Evolutionary conservation across 2,888 invertebrate species (phyloP).

Genomic region (Bimastos eiseni): DNA sequence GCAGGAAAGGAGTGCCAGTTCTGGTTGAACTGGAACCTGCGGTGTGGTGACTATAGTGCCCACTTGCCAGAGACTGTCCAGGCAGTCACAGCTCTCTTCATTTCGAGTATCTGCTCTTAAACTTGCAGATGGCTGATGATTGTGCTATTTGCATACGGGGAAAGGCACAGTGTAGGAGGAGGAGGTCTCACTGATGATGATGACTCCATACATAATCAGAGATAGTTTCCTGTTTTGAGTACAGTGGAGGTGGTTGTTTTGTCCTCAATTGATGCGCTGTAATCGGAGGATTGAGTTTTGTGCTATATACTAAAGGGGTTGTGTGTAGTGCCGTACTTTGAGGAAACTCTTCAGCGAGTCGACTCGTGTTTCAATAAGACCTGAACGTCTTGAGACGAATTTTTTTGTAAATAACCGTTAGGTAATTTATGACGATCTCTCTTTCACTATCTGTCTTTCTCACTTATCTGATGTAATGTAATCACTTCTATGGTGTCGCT

Average conservation of each 20-base stretch:
- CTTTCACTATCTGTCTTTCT: neutral
- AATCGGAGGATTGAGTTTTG: neutral
- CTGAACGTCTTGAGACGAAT: neutral
- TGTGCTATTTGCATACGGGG: neutral
- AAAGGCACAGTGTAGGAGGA: neutral
- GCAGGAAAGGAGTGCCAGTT: neutral
- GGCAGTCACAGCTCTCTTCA: conserved; percentile 18
- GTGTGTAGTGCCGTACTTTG: neutral
- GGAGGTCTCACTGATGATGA: too few species aligned
- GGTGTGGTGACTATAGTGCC: neutral
- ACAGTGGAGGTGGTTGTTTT: neutral
- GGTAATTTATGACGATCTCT: neutral
- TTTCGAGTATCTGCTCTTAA: conserved; percentile 3
- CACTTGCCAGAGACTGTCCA: conserved; percentile 10
- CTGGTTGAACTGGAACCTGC: neutral
- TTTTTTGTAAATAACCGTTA: neutral
- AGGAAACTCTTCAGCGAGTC: neutral
- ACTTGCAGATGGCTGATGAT: conserved; percentile 8
- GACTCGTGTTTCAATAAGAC: neutral
- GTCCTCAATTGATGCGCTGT: neutral
- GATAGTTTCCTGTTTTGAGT: neutral
- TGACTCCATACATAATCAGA: neutral
- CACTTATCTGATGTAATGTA: neutral
- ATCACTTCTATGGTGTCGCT: too few species aligned
- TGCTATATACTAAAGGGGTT: too few species aligned